These are phyloP conservation scores for Brevimyrus niger DNA, from an alignment of 2,113 vertebrate genomes.

Conservation along the genomic window DNA sequence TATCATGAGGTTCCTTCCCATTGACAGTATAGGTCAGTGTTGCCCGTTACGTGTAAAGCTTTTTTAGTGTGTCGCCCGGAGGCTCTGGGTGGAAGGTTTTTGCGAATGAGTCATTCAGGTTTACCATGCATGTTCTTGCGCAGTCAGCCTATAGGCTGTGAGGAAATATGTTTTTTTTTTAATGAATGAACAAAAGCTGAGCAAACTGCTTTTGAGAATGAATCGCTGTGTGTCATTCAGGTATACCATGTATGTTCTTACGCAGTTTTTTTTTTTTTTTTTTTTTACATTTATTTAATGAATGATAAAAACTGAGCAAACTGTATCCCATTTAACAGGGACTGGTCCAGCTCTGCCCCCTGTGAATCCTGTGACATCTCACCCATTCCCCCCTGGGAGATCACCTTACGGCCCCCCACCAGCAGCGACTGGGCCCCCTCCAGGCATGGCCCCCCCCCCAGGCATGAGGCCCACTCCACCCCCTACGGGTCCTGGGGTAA, in stretches of 20 bases:
- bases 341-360: conserved; percentile 53
- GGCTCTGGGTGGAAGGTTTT: not conserved
- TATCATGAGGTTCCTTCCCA: not conserved
- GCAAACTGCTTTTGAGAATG: not conserved
- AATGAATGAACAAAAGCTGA: not conserved
- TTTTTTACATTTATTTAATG: not conserved
- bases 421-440: conserved; percentile 41
- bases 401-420: conserved; percentile 60
- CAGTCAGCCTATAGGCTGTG: not conserved
- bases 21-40: not conserved
- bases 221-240: not conserved
- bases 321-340: conserved; percentile 45
- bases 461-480: conserved; percentile 49
- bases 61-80: not conserved
- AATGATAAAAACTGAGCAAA: not conserved
- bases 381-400: conserved; percentile 62
- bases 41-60: not conserved
- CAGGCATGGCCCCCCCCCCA: conserved; percentile 49
- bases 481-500: conserved; percentile 45
- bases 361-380: conserved; percentile 59
- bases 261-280: not conserved
- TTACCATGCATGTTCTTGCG: not conserved
- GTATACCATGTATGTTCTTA: not conserved
- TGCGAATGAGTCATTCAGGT: not conserved
- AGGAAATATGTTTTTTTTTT: not conserved